These are phyloP conservation scores for Saturnia pavonia DNA, from an alignment of 2,888 invertebrate species.

Conservation along the genomic window DNA sequence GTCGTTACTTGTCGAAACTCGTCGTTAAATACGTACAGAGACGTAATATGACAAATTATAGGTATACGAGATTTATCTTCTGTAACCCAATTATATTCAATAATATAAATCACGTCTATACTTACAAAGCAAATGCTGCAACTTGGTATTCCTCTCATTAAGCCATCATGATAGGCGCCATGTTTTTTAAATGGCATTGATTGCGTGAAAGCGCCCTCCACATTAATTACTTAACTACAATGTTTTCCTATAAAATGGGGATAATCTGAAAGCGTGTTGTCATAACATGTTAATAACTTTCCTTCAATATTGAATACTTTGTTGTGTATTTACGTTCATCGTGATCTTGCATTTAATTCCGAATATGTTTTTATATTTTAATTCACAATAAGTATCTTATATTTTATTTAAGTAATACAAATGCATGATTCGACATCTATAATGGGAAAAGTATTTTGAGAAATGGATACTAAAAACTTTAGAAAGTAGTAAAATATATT, in stretches of 20 bases:
- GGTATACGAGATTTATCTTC: neutral
- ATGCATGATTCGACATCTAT: too few relatives aligned
- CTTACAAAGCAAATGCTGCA: slow-evolving; percentile 42
- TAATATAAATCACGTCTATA: slow-evolving; percentile 2
- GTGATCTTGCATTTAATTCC: too few relatives aligned
- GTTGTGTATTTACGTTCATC: too few relatives aligned
- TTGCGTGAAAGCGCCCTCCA: slow-evolving; percentile 65
- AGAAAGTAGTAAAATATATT: neutral
- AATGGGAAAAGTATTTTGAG: too few relatives aligned
- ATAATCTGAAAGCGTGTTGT: slow-evolving; percentile 57
- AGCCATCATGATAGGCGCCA: slow-evolving; percentile 78
- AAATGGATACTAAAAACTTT: too few relatives aligned
- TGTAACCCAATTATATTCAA: neutral
- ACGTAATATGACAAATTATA: neutral
- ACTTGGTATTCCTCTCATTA: slow-evolving; percentile 68
- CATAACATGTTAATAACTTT: slow-evolving; percentile 49
- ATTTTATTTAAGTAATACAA: too few relatives aligned
- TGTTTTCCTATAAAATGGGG: slow-evolving; percentile 60
- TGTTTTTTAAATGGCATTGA: slow-evolving; percentile 77
- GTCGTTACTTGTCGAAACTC: too few relatives aligned
- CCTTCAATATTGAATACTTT: slow-evolving; percentile 27
- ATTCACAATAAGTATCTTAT: too few relatives aligned
- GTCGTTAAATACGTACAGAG: too few relatives aligned
- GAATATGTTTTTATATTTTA: too few relatives aligned
- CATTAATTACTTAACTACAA: slow-evolving; percentile 72